Evolutionary conservation across 1,140 invertebrate genomes (phyloP), one percentile per base, ranked within the genome.

Genomic region (honey bee (Apis mellifera)): DNA sequence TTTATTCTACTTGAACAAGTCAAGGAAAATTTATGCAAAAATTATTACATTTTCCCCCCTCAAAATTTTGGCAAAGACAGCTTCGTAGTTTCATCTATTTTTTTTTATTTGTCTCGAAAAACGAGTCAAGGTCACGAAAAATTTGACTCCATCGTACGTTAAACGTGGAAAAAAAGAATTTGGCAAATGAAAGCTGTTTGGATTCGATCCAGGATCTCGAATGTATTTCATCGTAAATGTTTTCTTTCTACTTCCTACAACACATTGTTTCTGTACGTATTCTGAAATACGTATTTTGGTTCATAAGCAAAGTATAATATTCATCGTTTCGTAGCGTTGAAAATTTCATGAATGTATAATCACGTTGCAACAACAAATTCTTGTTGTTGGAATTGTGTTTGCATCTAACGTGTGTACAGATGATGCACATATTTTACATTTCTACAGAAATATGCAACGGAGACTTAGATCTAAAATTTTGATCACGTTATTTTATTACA

Each of bases 141-240:
- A 77, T 21, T 57, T 50, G 5, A 62, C 23, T 64, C 48, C 23
- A 72, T 59, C 32, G 42, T 64, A 60, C 15, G 62, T 80, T 54
- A 62, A 60, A 32, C 26, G 21, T 77, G 78, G 32, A 42, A 42
- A 80, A 73, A 81, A 59, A 78, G 54, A 78, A 87, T 84, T 87
- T 84, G 69, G 54, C 85, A 21, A 78, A 77, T 26, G 65, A 86
- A 86, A 78, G n/a, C 66, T 79, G 60, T 64, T 84, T 88, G 86
- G 75, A 88, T 54, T 21, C 2, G 8, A 62, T 84, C 78, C 85
- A 88, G 65, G 8, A 12, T 81, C 73, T 75, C 74, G n/a, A 54
- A 78, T 42, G 66, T 55, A 82, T 86, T 86, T 81, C 64, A 71
- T 54, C 23, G 52, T 50, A 55, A 71, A 64, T 15, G 55, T 32